Base-by-base conservation (phyloP, 2,888 invertebrate species). In the Arge pagana region DNA sequence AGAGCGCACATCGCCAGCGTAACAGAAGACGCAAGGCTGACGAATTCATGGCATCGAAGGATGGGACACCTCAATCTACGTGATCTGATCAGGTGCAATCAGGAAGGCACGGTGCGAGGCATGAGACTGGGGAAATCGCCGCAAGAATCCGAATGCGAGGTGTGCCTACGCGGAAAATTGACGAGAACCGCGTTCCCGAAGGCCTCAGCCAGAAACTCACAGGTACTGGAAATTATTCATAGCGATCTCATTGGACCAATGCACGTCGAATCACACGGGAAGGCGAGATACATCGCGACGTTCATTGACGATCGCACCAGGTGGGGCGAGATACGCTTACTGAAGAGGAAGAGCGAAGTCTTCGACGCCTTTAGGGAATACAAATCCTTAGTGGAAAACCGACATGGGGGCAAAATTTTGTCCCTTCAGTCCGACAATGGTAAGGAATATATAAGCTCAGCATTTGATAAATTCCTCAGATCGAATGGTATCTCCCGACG, bases 171-270 rank as follows among this genome's bases (percentile, higher is more conserved):
- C 42, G 50, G 60, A n/a, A 64, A 64, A 41, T 57, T 61, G 19
- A 55, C 57, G 11, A 36, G 30, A 1, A 16, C 35, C 21, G 57
- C 61, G 5, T 62, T 58, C 26, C 50, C 50, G 33, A 18, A n/a
- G 6, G 57, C 59, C 1, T 15, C 5, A 0, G 39, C 51, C 37
- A 48, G 56, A 0, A 54, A 56, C 26, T 37, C 36, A 8, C 48
- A 55, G 7, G 8, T 36, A 1, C 35, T 65, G 1, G 54, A 26
- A 1, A 21, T 65, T 7, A 19, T 65, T 0, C 60, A 65, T 54
- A 53, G 59, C 0, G 64, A 65, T 21, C 60, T 65, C 18, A 61
- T 61, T 4, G 62, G 61, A 1, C 60, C 57, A 4, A 61, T 57
- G 50, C 50, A 16, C 0, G 30, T 15, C 1, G 31, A 53, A 28